Base-by-base conservation (phyloP, 2,888 invertebrate genomes). In the Napeogenes inachia region DNA sequence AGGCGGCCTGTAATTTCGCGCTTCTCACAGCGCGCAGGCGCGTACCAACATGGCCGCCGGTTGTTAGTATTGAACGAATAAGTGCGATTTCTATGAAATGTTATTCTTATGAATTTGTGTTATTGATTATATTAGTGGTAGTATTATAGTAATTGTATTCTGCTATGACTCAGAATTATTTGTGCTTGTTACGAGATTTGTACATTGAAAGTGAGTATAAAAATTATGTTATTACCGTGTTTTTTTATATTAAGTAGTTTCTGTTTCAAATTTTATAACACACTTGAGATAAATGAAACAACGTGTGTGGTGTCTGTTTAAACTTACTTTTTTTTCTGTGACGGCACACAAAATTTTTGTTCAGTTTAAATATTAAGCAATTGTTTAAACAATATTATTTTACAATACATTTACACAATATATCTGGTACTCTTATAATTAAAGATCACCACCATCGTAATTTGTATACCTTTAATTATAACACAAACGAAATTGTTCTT, bases 1-100 rank as follows among this genome's bases (percentile, higher is more conserved):
- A 80, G 81, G 78, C 85, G 70, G 85, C 78, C 82, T 89, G 88
- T 90, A 89, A 90, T 88, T 90, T 90, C 87, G 90, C 90, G 89
- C 82, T 85, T 84, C 80, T 86, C 87, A 87, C 84, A 79, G 84
- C 84, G 88, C 86, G 86, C 84, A 87, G 87, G 86, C 89, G 89
- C 89, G 83, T 83, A 87, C 76, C 80, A 89, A 89, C 74, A 90
- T 89, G 89, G 88, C 89, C 85, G 82, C 67, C 65, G 30, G 57
- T 59, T 61, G 59, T 56, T 68, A 63, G 56, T 35, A 56, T 42
- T 42, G 8, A 62, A 65, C 63, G 59, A 65, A 66, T 59, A 69
- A 63, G 47, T n/a, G 6, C 21, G 12, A 30, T 50, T 30, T 50
- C 21, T 30, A 10, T n/a, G 3, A 30, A 30, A 50, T 50, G 50